Conservation (phyloP, 2,797 vertebrate species). For the Ptychadena robeensis region DNA sequence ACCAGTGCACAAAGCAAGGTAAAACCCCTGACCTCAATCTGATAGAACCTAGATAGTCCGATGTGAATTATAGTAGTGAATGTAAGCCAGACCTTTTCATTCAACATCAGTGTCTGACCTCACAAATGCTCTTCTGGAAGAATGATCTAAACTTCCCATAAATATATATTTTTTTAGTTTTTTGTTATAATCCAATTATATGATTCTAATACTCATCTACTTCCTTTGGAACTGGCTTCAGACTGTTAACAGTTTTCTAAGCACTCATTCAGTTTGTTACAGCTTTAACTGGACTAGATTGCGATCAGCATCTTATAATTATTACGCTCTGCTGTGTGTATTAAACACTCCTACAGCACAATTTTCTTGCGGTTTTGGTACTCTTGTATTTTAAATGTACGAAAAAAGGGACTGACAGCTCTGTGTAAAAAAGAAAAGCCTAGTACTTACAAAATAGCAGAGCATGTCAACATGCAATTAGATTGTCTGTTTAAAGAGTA, state of each 20-base stretch:
- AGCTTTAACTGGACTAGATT: neutral
- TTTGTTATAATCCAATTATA: neutral
- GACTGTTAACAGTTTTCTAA: neutral
- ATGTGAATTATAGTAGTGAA: no score
- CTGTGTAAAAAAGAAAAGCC: neutral
- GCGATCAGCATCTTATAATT: neutral
- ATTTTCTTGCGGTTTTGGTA: neutral
- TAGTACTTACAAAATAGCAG: neutral
- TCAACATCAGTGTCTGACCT: no score
- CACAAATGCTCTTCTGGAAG: no score
- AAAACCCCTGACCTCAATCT: no score
- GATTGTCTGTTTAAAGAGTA: neutral
- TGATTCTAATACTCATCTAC: neutral
- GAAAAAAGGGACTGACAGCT: neutral
- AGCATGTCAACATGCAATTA: conserved; percentile 1
- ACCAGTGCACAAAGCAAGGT: no score
- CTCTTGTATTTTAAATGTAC: neutral
- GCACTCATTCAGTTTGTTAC: neutral
- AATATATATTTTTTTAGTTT: no score
- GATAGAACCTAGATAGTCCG: no score
- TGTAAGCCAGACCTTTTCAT: no score
- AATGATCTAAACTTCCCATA: no score
- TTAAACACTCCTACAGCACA: neutral
- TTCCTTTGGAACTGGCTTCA: neutral
- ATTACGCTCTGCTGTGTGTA: conserved; percentile 2